Percentiles rank a stretch among this genome's conserved stretches.
Evolutionary conservation across 2,113 vertebrate species (phyloP).

Genomic region (Charina bottae): DNA sequence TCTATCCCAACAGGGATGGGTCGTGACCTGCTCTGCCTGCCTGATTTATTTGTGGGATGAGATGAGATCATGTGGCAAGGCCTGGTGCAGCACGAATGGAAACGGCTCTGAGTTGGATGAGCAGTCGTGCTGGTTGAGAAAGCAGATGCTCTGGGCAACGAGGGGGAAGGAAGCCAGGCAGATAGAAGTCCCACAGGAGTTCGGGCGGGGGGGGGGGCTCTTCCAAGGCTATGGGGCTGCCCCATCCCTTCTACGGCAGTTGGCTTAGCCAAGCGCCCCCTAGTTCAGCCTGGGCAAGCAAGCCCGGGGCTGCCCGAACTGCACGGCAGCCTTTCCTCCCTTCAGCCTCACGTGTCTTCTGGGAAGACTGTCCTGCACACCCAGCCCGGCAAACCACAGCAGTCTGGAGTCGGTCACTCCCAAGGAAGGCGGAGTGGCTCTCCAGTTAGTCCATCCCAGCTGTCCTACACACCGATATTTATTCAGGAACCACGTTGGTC

Average conservation of each 20-base stretch:
- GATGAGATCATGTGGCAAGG: slow-evolving; percentile 59
- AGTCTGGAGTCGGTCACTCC: neutral
- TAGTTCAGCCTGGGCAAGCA: neutral
- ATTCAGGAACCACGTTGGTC: neutral
- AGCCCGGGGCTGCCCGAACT: neutral
- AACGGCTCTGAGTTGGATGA: neutral
- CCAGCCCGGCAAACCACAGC: neutral
- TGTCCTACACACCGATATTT: too few relatives aligned
- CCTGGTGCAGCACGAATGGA: neutral
- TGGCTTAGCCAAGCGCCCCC: neutral
- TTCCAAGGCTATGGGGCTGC: too few relatives aligned
- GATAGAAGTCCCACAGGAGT: neutral
- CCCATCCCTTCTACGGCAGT: too few relatives aligned
- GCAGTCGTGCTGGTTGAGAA: neutral
- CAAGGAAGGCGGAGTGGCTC: too few relatives aligned
- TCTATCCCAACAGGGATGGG: slow-evolving; percentile 89
- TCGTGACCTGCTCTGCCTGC: slow-evolving; percentile 72
- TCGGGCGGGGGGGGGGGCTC: too few relatives aligned
- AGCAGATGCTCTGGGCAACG: slow-evolving; percentile 2
- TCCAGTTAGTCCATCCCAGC: neutral
- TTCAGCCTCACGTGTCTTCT: neutral
- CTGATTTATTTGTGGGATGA: slow-evolving; percentile 64
- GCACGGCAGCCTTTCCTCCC: neutral
- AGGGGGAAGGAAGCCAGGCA: neutral
- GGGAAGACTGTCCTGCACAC: neutral